These are phyloP conservation scores for Ornithoptera alexandrae DNA, from an alignment of 2,888 invertebrate genomes.

Conservation along the genomic window DNA sequence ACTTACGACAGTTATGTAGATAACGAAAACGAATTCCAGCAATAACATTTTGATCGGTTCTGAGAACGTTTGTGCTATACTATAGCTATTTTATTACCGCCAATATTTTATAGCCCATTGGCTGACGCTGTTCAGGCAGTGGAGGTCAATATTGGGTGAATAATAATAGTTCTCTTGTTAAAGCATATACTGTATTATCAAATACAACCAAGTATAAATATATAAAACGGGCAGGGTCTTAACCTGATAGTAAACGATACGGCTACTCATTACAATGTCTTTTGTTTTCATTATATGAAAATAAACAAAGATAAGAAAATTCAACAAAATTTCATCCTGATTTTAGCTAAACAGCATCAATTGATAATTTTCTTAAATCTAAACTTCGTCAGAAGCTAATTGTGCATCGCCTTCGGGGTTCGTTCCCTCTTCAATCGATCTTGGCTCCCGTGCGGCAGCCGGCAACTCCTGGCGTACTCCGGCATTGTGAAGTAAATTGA, in stretches of 20 bases:
- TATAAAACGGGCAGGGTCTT: too few species aligned
- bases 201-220: too few species aligned
- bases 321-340: background rate
- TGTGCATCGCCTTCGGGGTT: conserved; percentile 39
- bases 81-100: conserved; percentile 8
- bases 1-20: conserved; percentile 15
- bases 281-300: background rate
- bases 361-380: background rate
- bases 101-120: conserved; percentile 2
- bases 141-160: too few species aligned
- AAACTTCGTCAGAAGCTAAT: conserved; percentile 64
- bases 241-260: too few species aligned
- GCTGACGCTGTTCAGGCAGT: too few species aligned
- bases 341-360: too few species aligned
- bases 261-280: background rate
- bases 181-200: too few species aligned
- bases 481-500: conserved; percentile 50
- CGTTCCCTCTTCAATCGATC: conserved; percentile 27
- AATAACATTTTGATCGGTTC: conserved; percentile 11
- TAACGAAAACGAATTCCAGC: conserved; percentile 8
- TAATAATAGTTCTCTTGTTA: too few species aligned
- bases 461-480: conserved; percentile 47
- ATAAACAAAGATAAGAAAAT: background rate
- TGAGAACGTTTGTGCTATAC: background rate
- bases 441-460: conserved; percentile 22